Evolutionary conservation across 2,888 invertebrate species (phyloP).

Genomic region (Tenthredo amoena): DNA sequence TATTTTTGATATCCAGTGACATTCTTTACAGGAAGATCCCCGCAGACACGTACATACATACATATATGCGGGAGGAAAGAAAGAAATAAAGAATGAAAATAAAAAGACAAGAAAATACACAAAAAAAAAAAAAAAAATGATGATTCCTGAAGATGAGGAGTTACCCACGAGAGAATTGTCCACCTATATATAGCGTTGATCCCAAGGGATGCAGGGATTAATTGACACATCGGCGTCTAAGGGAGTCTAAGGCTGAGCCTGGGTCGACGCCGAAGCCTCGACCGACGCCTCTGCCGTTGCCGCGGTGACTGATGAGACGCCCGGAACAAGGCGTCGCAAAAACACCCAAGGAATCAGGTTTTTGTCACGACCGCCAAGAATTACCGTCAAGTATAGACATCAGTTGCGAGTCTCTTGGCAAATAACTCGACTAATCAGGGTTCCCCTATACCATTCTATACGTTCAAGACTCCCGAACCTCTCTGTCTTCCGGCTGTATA

Average conservation of each 20-base stretch:
- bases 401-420: conserved; percentile 61
- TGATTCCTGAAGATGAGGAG: conserved; percentile 11
- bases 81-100: not conserved
- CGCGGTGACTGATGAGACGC: conserved; percentile 76
- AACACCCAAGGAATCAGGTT: conserved; percentile 70
- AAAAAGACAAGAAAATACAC: no score
- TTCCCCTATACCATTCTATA: conserved; percentile 53
- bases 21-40: not conserved
- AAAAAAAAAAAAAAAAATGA: not conserved
- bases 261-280: conserved; percentile 55
- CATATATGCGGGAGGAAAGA: not conserved
- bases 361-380: conserved; percentile 68
- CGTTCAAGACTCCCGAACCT: not conserved
- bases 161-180: not conserved
- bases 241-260: conserved; percentile 57
- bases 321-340: conserved; percentile 71
- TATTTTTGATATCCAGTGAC: not conserved
- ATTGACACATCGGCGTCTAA: conserved; percentile 77
- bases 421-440: conserved; percentile 72
- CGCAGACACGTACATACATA: not conserved
- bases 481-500: not conserved
- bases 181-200: conserved; percentile 52
- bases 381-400: conserved; percentile 66
- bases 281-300: conserved; percentile 57
- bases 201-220: conserved; percentile 74